Percentiles rank a stretch among this genome's conserved stretches.
Evolutionary conservation across 2,797 vertebrate species (phyloP).

Genomic region (Malacoraja senta): DNA sequence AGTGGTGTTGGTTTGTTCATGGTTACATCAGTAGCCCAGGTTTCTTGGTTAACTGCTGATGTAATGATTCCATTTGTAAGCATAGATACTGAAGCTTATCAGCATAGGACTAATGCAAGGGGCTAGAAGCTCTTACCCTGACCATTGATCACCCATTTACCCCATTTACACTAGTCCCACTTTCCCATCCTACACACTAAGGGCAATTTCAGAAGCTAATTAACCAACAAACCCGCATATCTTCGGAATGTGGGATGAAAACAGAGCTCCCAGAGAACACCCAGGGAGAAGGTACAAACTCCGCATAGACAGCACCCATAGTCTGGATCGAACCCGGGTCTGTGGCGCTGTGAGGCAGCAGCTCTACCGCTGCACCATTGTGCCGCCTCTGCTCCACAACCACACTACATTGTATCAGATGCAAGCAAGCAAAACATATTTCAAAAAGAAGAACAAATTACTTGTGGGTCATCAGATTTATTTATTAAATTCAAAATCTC

Average conservation of each 20-base stretch:
- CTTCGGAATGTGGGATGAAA: no score
- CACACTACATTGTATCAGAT: not conserved
- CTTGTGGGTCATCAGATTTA: constrained; percentile 65
- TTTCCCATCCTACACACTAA: no score
- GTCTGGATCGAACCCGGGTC: no score
- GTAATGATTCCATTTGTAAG: not conserved
- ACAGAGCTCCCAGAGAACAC: no score
- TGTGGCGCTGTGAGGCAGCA: not conserved
- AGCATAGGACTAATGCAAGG: not conserved
- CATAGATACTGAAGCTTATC: not conserved
- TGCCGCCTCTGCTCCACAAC: no score
- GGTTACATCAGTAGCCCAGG: not conserved
- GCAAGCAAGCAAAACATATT: not conserved
- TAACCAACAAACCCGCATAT: no score
- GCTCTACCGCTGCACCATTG: no score
- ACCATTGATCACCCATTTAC: no score
- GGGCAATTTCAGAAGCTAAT: no score
- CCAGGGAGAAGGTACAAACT: no score
- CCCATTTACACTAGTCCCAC: no score
- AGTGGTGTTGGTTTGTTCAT: not conserved
- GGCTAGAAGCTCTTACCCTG: not conserved
- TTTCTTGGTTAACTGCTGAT: not conserved
- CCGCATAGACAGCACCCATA: no score
- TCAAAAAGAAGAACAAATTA: constrained; percentile 33
- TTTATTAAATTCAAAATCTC: constrained; percentile 83